Base-by-base conservation (phyloP, 2,113 vertebrate genomes). In the Cygnus buccinator region DNA sequence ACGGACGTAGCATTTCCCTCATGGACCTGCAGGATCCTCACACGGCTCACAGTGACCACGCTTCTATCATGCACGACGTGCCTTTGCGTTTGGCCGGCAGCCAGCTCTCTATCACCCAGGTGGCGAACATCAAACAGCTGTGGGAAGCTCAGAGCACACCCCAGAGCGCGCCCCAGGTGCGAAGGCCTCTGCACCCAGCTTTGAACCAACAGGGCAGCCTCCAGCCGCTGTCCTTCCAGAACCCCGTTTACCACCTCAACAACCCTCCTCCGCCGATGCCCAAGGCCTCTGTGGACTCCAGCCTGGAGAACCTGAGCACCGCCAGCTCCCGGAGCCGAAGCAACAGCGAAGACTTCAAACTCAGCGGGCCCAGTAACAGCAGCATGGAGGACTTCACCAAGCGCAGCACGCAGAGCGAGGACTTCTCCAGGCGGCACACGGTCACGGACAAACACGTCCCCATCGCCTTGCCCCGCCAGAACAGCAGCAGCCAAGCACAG, bases 161-260 rank as follows among this genome's bases (percentile, higher is more conserved):
- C 1, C 99, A 99, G 97, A 99, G 99, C 7, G 99, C 98, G 2
- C 99, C 99, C 12, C 99, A 99, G 97, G 98, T 98, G 62, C 97
- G 99, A 67, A 98, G 99, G 52, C 99, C 99, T 12, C 97, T 99
- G 83, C 98, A 98, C 73, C 98, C 98, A 0, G 98, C 98, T 13
- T 93, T 99, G 95, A 98, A 97, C 95, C 99, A 99, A n/a, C 99
- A 98, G 87, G 98, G 98, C 95, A 98, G 97, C 96, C 98, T 99
- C 65, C 99, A 99, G 96, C 99, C 99, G 18, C 98, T 99, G 26
- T 99, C 98, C 0, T 99, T 99, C 98, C 99, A 99, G 94, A 99
- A 99, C 95, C 99, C 99, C 0, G 99, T 99, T 14, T 99, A 99
- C 96, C 99, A 99, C 65, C 99, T 99, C 65, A 99, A 97, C 95